phyloP scores from a whole-genome alignment of 2,113 vertebrate species.

The Python bivittatus region DNA sequence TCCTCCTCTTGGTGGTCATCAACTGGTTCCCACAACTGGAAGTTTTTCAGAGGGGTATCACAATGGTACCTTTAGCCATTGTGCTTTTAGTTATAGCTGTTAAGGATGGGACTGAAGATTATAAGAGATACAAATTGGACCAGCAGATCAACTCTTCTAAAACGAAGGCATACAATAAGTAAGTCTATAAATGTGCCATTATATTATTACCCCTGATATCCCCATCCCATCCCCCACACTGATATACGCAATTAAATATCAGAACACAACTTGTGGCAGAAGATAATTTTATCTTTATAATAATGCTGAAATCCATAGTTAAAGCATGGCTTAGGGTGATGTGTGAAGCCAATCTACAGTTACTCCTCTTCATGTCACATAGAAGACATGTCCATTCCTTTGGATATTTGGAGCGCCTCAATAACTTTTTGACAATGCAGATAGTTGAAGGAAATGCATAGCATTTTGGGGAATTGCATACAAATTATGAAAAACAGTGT shows the following conservation, averaged over 20 bases:
- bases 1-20: slow-evolving; percentile 74
- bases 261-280: background rate
- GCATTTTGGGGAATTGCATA: background rate
- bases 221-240: background rate
- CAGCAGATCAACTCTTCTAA: slow-evolving; percentile 67
- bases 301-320: background rate
- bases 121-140: slow-evolving; percentile 70
- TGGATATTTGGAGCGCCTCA: background rate
- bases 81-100: slow-evolving; percentile 71
- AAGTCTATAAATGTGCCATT: slow-evolving; percentile 43
- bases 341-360: background rate
- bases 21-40: slow-evolving; percentile 76
- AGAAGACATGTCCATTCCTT: background rate
- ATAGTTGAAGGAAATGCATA: background rate
- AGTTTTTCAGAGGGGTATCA: slow-evolving; percentile 76
- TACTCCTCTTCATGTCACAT: background rate
- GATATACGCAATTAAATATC: background rate
- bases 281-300: background rate
- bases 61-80: slow-evolving; percentile 69
- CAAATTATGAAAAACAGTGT: background rate
- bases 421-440: background rate
- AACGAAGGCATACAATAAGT: slow-evolving; percentile 71
- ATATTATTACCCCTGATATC: background rate
- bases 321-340: background rate
- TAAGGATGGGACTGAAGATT: slow-evolving; percentile 77